phyloP scores from a whole-genome alignment of 2,797 vertebrate genomes.

The Neopelma chrysocephalum region DNA sequence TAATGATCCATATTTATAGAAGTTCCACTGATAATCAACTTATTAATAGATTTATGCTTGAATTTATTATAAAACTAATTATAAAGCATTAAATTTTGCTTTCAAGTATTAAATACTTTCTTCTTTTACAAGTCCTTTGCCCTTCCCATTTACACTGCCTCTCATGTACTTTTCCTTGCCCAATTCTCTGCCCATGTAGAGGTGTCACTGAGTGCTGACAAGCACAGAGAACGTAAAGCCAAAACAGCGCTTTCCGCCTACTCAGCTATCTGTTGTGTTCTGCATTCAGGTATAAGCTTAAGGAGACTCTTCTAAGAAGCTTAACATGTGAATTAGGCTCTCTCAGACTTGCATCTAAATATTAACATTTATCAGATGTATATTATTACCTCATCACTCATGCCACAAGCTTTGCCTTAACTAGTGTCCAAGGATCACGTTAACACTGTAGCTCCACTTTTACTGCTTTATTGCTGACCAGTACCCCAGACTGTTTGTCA shows the following conservation, averaged over 20 bases:
- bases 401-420: neutral
- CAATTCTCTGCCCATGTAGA: neutral
- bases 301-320: neutral
- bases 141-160: neutral
- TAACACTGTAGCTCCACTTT: neutral
- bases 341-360: neutral
- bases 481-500: neutral
- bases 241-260: neutral
- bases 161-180: neutral
- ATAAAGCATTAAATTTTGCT: neutral
- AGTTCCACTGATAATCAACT: neutral
- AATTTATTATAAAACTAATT: neutral
- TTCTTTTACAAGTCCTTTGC: neutral
- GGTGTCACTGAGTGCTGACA: neutral
- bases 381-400: neutral
- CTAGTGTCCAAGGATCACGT: fast-evolving
- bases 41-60: neutral
- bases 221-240: neutral
- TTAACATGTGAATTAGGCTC: neutral
- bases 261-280: neutral
- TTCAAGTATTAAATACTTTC: neutral
- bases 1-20: neutral
- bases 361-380: neutral
- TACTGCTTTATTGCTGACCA: neutral
- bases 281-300: neutral